Evolutionary conservation across 2,888 invertebrate genomes (phyloP).

Genomic region (Incurvaria masculella): DNA sequence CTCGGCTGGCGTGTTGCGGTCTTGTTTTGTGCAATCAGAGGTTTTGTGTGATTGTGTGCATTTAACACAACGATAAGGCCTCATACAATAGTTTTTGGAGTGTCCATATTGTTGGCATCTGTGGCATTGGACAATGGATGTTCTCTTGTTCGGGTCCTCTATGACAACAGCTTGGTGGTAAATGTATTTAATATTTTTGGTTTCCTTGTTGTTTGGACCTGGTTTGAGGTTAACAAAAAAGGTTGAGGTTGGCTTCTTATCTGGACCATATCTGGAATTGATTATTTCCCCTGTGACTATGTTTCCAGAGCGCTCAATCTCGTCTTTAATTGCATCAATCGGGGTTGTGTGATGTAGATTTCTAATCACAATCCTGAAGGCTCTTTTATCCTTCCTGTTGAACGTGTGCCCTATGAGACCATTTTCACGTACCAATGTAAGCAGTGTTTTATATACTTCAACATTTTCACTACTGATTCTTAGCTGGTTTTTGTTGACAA

Average conservation of each 20-base stretch:
- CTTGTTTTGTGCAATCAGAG: not conserved
- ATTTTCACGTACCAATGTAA: not conserved
- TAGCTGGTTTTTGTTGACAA: not conserved
- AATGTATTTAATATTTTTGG: constrained; percentile 2
- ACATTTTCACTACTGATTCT: not conserved
- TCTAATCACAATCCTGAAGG: constrained; percentile 8
- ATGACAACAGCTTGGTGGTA: not conserved
- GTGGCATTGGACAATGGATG: not conserved
- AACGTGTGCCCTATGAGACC: not conserved
- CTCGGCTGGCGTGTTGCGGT: no score
- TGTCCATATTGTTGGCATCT: constrained; percentile 1
- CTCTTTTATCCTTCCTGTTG: not conserved
- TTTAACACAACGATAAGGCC: constrained; percentile 4
- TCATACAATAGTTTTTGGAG: constrained; percentile 1
- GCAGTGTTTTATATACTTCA: not conserved
- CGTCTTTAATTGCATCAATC: not conserved
- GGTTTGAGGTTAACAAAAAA: constrained; percentile 5
- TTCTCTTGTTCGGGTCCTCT: constrained; percentile 2
- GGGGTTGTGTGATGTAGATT: constrained; percentile 10
- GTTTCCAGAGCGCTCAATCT: not conserved
- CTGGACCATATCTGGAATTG: not conserved
- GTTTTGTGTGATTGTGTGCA: constrained; percentile 1
- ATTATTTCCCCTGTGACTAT: constrained; percentile 2
- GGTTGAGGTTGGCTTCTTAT: not conserved
- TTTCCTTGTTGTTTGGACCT: not conserved